Base-by-base conservation (phyloP, 2,113 vertebrate species). In the Chaetops frenatus region DNA sequence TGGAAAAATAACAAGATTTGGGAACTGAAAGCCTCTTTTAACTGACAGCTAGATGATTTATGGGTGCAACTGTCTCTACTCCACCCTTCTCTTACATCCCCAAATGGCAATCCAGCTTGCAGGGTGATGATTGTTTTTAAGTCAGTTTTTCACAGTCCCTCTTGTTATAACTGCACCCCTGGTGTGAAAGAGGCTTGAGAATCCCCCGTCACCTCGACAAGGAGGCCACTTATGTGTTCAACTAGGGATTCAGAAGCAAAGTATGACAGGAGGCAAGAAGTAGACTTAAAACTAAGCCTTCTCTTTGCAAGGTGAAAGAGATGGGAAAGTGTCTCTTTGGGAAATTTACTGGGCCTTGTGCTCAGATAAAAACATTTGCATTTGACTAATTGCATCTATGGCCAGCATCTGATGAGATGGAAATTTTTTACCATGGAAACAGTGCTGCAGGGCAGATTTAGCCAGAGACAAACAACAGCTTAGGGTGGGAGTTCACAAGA, bases 211-310 rank as follows among this genome's bases (percentile, higher is more conserved):
- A 38, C 22, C 42, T 24, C n/a, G 3, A 60, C 24, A 80, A 56
- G 19, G 17, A n/a, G 60, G 40, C 13, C 48, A 27, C 2, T 35
- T 53, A 27, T 3, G 1, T 1, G 0, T 50, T 78, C 42, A 84
- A 14, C 17, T 15, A 50, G 40, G 21, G 15, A 29, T 24, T 73
- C 31, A 31, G 33, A 62, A 50, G 33, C 20, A 48, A 89, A 69
- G 27, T 24, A 25, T 31, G 38, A 27, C 4, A 4, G 27, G 17
- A 87, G 9, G 25, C 6, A 35, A 54, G 18, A 51, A 22, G 2
- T 5, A 61, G 38, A 16, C 15, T 81, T 92, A 31, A 94, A 7
- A 2, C n/a, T 25, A 36, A 31, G 18, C 78, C 47, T 84, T 93
- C 19, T 12, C 6, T 31, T 77, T 76, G 38, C n/a, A 82, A 71